Conservation (phyloP, 2,797 vertebrate species). For the Buceros bicornis region DNA sequence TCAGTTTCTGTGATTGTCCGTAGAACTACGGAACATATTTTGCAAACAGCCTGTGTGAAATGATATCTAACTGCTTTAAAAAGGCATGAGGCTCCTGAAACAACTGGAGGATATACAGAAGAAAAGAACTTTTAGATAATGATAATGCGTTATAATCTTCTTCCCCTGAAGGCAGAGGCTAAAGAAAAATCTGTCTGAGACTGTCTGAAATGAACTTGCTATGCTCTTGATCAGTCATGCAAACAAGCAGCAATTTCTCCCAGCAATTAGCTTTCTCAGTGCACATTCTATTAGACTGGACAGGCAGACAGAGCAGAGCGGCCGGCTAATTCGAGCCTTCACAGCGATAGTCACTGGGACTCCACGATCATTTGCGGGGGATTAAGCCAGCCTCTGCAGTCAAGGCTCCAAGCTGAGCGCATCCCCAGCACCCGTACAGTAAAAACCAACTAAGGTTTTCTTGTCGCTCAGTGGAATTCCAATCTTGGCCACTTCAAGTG, state of each 20-base stretch:
- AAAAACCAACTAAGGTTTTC: background rate
- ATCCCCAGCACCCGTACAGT: background rate
- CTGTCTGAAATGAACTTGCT: conserved; percentile 85
- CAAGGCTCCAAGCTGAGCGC: conserved; percentile 14
- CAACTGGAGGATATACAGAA: conserved; percentile 26
- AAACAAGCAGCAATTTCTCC: conserved; percentile 83
- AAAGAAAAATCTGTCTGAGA: conserved; percentile 84
- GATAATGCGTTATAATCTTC: conserved; percentile 81
- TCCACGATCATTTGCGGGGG: conserved; percentile 48
- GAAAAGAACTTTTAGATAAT: conserved; percentile 66
- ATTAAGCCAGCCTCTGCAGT: conserved; percentile 60
- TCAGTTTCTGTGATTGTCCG: background rate
- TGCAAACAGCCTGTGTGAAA: background rate
- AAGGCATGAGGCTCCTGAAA: conserved; percentile 15
- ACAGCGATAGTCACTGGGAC: conserved; percentile 66
- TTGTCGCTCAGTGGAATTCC: background rate
- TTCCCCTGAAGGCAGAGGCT: conserved; percentile 79
- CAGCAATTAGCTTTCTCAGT: conserved; percentile 83
- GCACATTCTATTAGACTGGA: conserved; percentile 85
- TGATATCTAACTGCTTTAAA: background rate
- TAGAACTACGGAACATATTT: background rate
- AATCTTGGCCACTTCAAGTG: background rate
- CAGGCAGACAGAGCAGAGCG: conserved; percentile 78
- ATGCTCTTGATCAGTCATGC: conserved; percentile 85
- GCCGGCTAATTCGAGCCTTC: conserved; percentile 50